phyloP scores from a whole-genome alignment of 2,797 vertebrate genomes.

The Coendou prehensilis region DNA sequence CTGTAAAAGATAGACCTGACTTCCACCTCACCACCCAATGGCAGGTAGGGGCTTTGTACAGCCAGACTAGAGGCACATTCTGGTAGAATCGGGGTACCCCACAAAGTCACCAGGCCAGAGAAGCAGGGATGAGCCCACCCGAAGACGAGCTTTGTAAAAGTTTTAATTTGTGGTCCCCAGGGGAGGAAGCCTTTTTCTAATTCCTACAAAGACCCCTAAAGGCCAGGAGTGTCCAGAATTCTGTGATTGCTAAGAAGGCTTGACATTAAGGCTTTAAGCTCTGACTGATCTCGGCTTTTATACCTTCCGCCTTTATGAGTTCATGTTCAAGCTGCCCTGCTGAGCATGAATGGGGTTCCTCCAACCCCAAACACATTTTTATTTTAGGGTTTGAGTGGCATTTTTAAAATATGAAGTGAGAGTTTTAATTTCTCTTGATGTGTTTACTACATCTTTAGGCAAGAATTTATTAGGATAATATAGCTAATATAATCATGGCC shows the following conservation, averaged over 20 bases:
- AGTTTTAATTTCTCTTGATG: constrained; percentile 66
- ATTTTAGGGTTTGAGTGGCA: constrained; percentile 59
- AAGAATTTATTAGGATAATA: constrained; percentile 79
- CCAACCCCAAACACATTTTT: not conserved
- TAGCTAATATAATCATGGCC: constrained; percentile 66
- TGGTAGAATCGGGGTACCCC: not conserved
- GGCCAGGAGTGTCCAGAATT: not conserved
- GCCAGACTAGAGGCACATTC: not conserved
- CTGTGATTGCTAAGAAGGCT: not conserved
- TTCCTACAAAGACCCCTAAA: not conserved
- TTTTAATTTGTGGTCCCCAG: not conserved
- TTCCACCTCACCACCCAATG: not conserved
- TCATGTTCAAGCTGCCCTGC: not conserved
- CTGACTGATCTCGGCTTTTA: not conserved
- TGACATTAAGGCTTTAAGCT: not conserved
- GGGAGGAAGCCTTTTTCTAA: not conserved
- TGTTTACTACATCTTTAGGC: constrained; percentile 74
- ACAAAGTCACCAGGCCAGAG: not conserved
- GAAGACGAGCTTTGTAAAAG: not conserved
- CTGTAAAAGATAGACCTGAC: not conserved
- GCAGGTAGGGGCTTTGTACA: too few species aligned
- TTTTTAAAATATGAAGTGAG: constrained; percentile 66
- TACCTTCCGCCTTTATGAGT: not conserved
- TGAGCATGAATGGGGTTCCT: not conserved
- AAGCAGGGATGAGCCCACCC: not conserved